Percentiles rank a stretch among this genome's conserved stretches.
Evolutionary conservation across 2,113 vertebrate species (phyloP).

Genomic region (Istiophorus platypterus): DNA sequence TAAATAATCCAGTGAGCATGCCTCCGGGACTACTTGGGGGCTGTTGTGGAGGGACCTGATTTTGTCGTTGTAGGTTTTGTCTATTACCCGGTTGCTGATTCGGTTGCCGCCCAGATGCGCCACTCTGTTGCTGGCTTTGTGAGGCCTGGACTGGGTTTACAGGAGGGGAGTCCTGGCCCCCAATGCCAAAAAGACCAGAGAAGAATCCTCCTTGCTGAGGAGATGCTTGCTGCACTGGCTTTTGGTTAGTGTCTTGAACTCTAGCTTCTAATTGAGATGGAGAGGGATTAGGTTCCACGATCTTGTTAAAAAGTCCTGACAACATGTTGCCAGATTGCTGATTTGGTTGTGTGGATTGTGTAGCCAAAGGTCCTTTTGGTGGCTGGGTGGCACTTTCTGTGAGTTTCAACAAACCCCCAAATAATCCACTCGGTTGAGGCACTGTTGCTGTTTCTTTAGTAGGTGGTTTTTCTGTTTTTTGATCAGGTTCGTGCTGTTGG

Average conservation of each 20-base stretch:
- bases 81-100: slow-evolving; percentile 55
- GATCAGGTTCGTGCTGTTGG: slow-evolving; percentile 52
- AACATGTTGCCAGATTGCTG: slow-evolving; percentile 70
- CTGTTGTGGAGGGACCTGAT: slow-evolving; percentile 70
- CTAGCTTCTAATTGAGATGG: slow-evolving; percentile 46
- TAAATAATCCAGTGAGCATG: slow-evolving; percentile 79
- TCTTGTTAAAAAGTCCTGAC: slow-evolving; percentile 81
- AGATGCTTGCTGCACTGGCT: slow-evolving; percentile 50
- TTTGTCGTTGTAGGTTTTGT: slow-evolving; percentile 76
- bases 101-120: slow-evolving; percentile 35
- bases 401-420: slow-evolving; percentile 77
- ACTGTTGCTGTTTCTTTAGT: slow-evolving; percentile 38
- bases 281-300: slow-evolving; percentile 64
- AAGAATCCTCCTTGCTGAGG: slow-evolving; percentile 79
- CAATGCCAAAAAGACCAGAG: slow-evolving; percentile 84
- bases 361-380: slow-evolving; percentile 38
- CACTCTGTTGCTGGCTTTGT: slow-evolving; percentile 48
- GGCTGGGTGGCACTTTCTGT: slow-evolving; percentile 64
- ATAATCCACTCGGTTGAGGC: slow-evolving; percentile 71
- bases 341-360: slow-evolving; percentile 48
- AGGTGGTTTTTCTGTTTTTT: slow-evolving; percentile 36
- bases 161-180: slow-evolving; percentile 77
- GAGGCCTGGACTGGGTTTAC: slow-evolving; percentile 42
- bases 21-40: slow-evolving; percentile 64
- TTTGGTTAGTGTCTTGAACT: slow-evolving; percentile 50